Base-by-base conservation (phyloP, 2,113 vertebrate genomes). In the Myrmecophaga tridactyla region DNA sequence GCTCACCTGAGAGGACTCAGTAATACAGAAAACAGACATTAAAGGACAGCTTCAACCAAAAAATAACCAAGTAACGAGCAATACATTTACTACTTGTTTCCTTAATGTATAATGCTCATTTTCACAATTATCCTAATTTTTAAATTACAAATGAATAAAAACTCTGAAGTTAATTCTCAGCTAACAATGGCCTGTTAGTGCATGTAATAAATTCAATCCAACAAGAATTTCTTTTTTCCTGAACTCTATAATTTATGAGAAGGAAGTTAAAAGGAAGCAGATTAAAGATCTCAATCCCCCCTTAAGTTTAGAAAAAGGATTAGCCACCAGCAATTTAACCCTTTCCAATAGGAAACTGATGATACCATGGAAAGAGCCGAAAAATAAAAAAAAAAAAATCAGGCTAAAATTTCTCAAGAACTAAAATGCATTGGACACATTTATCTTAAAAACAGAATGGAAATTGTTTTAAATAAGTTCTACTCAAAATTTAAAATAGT, bases 211-310 rank as follows among this genome's bases (percentile, higher is more conserved):
- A 88, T 11, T 21, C n/a, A 91, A 63, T 6, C 17, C n/a, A 82
- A 18, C 23, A 89, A 86, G 36, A 91, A 89, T 93, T 36, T 51
- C n/a, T n/a, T 90, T 95, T 84, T 93, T 53, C 41, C 34, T 77
- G 53, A 92, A 76, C 41, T 89, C 46, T 56, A 27, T 89, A 51
- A 83, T 39, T 94, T 78, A 43, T 27, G 12, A 89, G 29, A 78
- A 83, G 34, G 67, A 93, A 97, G 51, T 15, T 56, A 89, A 93
- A 91, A 69, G 48, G 58, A 94, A 90, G 53, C 41, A 4, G 11
- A 87, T 73, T 65, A 82, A 88, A 81, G 60, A 89, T 46, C 0
- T 14, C 56, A 86, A 58, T 67, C 92, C 12, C 82, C 31, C 11
- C 62, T 72, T 60, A 89, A 94, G 39, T 25, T 77, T 67, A 92